Conservation (phyloP, 2,888 invertebrate genomes). For the Tetragonula carbonaria region DNA sequence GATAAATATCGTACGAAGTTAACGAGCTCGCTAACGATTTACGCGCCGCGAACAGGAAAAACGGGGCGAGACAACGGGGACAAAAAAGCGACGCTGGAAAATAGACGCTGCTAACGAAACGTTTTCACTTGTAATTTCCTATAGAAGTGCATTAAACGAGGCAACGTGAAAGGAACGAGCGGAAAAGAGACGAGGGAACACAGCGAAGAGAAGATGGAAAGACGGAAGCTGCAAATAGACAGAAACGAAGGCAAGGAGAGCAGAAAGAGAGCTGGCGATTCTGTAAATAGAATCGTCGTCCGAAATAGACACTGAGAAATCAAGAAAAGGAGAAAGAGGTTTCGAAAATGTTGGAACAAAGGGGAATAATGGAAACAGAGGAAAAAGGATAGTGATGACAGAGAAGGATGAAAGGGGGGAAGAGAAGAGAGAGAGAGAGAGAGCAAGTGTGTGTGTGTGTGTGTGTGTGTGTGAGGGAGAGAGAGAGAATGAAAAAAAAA, state of each 20-base stretch:
- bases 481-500: constrained; percentile 22
- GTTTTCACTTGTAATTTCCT: constrained; percentile 57
- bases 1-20: constrained; percentile 57
- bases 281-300: constrained; percentile 54
- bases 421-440: not conserved
- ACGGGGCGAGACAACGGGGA: constrained; percentile 10
- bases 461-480: not conserved
- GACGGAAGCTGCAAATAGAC: not conserved
- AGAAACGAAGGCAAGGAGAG: not conserved
- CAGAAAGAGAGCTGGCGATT: not conserved
- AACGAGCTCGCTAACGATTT: constrained; percentile 58
- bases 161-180: constrained; percentile 11
- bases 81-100: not conserved
- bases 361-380: not conserved
- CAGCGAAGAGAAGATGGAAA: not conserved
- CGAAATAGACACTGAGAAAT: constrained; percentile 23
- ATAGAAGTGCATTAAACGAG: constrained; percentile 44
- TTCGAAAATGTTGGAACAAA: constrained; percentile 15
- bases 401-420: no score
- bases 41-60: constrained; percentile 49
- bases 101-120: constrained; percentile 39
- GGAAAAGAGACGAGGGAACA: not conserved
- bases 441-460: not conserved
- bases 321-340: not conserved
- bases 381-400: not conserved